These are phyloP conservation scores for Idris sp. DNA, from an alignment of 1,140 invertebrate species.

Conservation along the genomic window DNA sequence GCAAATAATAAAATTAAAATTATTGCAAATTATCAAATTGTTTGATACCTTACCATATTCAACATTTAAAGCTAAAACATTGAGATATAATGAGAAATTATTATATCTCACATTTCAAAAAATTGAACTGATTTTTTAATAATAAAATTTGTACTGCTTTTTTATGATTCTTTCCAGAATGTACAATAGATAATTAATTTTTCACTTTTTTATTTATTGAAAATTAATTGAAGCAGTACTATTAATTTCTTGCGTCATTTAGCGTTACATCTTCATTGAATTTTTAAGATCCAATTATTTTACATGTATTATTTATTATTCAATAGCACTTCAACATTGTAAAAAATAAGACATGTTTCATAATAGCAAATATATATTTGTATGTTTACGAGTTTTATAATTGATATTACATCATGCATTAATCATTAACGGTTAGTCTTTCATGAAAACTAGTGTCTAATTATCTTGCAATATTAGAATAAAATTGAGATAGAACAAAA, in stretches of 20 bases:
- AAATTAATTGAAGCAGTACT: too few species aligned
- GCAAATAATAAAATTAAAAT: too few species aligned
- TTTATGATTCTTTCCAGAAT: too few species aligned
- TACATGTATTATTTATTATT: constrained; percentile 20
- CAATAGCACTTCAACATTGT: constrained; percentile 13
- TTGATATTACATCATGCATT: constrained; percentile 43
- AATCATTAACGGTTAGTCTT: constrained; percentile 47
- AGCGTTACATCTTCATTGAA: constrained; percentile 8
- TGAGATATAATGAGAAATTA: too few species aligned
- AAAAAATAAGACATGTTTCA: constrained; percentile 46
- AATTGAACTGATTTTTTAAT: too few species aligned
- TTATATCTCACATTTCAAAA: too few species aligned
- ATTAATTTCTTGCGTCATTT: constrained; percentile 9
- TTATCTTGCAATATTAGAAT: constrained; percentile 40
- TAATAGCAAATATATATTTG: constrained; percentile 45
- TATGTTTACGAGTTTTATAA: constrained; percentile 47
- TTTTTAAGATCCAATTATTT: constrained; percentile 22
- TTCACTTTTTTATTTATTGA: too few species aligned
- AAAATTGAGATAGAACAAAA: constrained; percentile 33
- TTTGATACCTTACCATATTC: too few species aligned
- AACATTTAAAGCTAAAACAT: too few species aligned
- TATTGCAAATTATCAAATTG: too few species aligned
- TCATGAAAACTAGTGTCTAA: constrained; percentile 41
- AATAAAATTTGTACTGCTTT: too few species aligned
- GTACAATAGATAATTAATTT: too few species aligned